Base-by-base conservation (phyloP, 2,888 invertebrate genomes). In the Heteromyza rotundicornis region DNA sequence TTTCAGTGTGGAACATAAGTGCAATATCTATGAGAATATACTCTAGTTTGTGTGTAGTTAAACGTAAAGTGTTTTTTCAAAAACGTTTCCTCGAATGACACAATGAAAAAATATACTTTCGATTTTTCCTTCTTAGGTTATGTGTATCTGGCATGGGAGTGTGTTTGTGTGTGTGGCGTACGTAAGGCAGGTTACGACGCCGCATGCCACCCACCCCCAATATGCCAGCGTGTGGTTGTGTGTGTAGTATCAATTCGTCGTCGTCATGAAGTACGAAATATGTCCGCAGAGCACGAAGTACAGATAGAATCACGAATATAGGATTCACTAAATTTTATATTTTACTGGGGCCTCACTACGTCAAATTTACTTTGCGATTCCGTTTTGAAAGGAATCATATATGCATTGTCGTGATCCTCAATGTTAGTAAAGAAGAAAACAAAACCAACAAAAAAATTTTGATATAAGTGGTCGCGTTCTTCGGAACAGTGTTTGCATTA, bases 121-220 rank as follows among this genome's bases (percentile, higher is more conserved):
- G 69, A 69, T 71, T 71, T 71, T 72, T 70, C 63, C 60, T 62
- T 57, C 56, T 70, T 24, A 67, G 68, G 67, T 69, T 71, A 67
- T 70, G n/a, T n/a, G 69, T 69, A 70, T 71, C 67, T 64, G 60
- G 60, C 50, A 56, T 61, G 54, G 16, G 44, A 47, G 60, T 64
- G 54, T 56, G 51, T 60, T 47, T n/a, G 16, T 47, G 47, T 47
- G 47, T 47, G 47, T 47, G 47, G 10, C 19, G 47, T 47, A 32
- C 32, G 32, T 32, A 32, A 32, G 32, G 5, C 7, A 32, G 32
- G 16, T 27, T 51, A 57, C 20, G 12, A 44, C 44, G 27, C 61
- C 57, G 8, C 53, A 61, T 52, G 44, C 54, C 55, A 55, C 65
- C 52, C 61, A 40, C 32, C n/a, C n/a, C n/a, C n/a, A n/a, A n/a